phyloP scores from a whole-genome alignment of 2,888 invertebrate species.

The Caradrina clavipalpis region DNA sequence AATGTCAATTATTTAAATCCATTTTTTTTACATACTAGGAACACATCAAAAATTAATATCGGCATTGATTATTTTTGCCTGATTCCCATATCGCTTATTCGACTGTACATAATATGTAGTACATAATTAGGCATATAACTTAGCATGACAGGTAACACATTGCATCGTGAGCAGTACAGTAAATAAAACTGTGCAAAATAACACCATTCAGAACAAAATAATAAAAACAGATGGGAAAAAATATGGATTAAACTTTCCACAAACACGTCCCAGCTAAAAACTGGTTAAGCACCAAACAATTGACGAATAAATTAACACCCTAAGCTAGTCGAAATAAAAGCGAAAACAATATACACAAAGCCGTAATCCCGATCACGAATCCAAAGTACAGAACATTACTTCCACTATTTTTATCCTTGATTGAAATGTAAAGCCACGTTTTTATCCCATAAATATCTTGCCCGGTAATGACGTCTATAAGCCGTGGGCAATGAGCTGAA shows the following conservation, averaged over 20 bases:
- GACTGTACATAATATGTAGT: too few species aligned
- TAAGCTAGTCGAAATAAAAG: conserved; percentile 9
- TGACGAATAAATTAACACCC: conserved; percentile 9
- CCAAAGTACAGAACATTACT: conserved; percentile 61
- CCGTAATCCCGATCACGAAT: conserved; percentile 44
- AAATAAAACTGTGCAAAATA: too few species aligned
- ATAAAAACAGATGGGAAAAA: not conserved
- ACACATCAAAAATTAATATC: too few species aligned
- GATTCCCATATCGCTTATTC: too few species aligned
- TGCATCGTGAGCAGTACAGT: too few species aligned
- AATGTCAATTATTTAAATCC: too few species aligned
- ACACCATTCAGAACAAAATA: not conserved
- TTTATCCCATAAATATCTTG: conserved; percentile 83
- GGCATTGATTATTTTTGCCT: too few species aligned
- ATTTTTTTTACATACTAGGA: too few species aligned
- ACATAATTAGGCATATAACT: too few species aligned
- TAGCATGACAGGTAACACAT: too few species aligned
- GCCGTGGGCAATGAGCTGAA: conserved; percentile 85
- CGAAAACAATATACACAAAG: conserved; percentile 46
- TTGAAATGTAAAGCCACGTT: conserved; percentile 85
- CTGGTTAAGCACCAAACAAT: conserved; percentile 3
- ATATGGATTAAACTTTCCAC: not conserved
- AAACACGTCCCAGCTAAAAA: conserved; percentile 1
- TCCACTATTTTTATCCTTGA: conserved; percentile 76
- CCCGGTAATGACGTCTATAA: conserved; percentile 86